Evolutionary conservation across 2,797 vertebrate species (phyloP), one percentile per base, ranked within the genome.

Genomic region (Serranus cabrilla): DNA sequence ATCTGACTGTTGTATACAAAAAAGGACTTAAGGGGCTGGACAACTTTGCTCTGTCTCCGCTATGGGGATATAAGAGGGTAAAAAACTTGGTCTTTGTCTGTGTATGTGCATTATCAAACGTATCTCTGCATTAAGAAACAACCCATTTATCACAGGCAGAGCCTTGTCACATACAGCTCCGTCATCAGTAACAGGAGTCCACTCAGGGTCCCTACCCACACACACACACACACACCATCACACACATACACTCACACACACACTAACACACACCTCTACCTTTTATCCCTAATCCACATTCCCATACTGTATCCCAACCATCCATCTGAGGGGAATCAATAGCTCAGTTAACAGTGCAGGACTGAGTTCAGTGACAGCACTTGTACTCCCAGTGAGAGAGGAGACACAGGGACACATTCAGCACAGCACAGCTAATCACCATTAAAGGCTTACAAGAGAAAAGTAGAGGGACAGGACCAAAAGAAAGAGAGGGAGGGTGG

Each of bases 261-360:
- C 85, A 85, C 47, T 20, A 45, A 61, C 46, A 84, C 85, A 87
- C 45, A 74, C 45, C 25, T 40, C 50, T n/a, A 64, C 23, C 40
- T 43, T 45, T 63, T 66, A 60, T 69, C 73, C 70, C 49, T 82
- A 79, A 67, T 59, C 65, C 37, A 85, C 62, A 88, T 82, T 76
- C 75, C 78, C 81, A 83, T 74, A 83, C 83, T 87, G 81, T 85
- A 86, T 81, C 85, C 90, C 85, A 84, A 85, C 82, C 59, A 84
- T 91, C 93, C 87, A 87, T 89, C 92, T 87, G 63, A 60, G 62
- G 77, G 73, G 87, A 89, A 93, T 93, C 92, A 92, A 86, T 85
- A 90, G 87, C 75, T 74, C 66, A 87, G 92, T 80, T 84, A 87
- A 91, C 74, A 91, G 89, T 21, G 82, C 74, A 69, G 23, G 5